Conservation (phyloP, 2,797 vertebrate genomes). For the Gallinago nigripennis region DNA sequence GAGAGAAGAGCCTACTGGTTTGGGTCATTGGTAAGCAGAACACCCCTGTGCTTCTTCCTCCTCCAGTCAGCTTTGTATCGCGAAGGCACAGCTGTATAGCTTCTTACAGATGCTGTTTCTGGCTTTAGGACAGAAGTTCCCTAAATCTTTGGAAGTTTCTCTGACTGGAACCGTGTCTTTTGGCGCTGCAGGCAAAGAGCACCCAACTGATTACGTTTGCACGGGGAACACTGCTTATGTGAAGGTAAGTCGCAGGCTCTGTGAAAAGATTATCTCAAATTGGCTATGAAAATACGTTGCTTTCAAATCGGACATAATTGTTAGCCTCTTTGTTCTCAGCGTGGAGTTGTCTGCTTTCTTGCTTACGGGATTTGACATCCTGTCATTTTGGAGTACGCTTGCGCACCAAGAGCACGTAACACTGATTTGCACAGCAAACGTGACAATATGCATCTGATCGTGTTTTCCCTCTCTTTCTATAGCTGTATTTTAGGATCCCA, state of each 20-base stretch:
- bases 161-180: slow-evolving; percentile 88
- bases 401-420: neutral
- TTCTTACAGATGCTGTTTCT: slow-evolving; percentile 15
- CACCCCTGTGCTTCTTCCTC: neutral
- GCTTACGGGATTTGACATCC: neutral
- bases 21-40: slow-evolving; percentile 86
- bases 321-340: neutral
- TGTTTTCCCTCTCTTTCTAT: slow-evolving; percentile 32
- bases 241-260: slow-evolving; percentile 80
- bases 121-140: slow-evolving; percentile 91
- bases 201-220: slow-evolving; percentile 86
- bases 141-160: slow-evolving; percentile 89
- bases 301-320: neutral
- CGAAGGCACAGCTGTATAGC: neutral
- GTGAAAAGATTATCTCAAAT: neutral
- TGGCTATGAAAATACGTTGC: neutral
- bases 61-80: neutral
- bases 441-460: neutral
- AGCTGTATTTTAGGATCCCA: slow-evolving; percentile 92
- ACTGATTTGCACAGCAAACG: neutral
- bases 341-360: neutral
- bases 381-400: neutral
- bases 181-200: slow-evolving; percentile 57
- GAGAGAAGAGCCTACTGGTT: slow-evolving; percentile 90
- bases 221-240: slow-evolving; percentile 88